Base-by-base conservation (phyloP, 1,140 invertebrate species). In the Drosophila insularis region DNA sequence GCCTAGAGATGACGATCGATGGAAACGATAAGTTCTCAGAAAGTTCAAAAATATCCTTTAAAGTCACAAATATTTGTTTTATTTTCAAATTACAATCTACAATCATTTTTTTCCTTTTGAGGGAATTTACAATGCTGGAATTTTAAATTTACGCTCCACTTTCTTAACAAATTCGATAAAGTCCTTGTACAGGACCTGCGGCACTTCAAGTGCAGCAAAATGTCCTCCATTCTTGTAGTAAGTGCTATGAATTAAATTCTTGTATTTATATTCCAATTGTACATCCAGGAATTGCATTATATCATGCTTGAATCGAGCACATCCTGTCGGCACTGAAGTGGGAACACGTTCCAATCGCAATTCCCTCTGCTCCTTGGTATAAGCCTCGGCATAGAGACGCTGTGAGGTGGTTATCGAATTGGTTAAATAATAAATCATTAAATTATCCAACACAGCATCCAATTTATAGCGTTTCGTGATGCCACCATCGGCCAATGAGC, bases 351-450 rank as follows among this genome's bases (percentile, higher is more conserved):
- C 93, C 7, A 94, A 71, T 14, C 92, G 78, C 35, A 94, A 74
- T 1, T 68, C 77, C 0, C 78, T 79, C 14, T 93, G 85, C 2
- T 81, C 90, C 21, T 81, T 81, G 8, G 68, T 92, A 31, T 95
- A 94, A 1, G 82, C 92, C 91, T 98, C 97, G 1, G 95, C 93
- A 72, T 97, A 98, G 10, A 97, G 91, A 50, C 97, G 93, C 78
- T 95, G 93, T 1, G 96, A 96, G 0, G 96, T 95, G 0, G 95
- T 96, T 5, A 97, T 96, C 0, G 94, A 95, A 67, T 94, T 94
- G 0, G 95, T 95, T 0, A 95, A 79, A 95, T 97, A 98, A 90
- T 98, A 98, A 31, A 98, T 91, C 96, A 98, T 98, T 0, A 98
- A 84, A 85, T 98, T 97, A 74, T 98, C 97, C 0, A 98, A 92